Evolutionary conservation across 2,113 vertebrate genomes (phyloP).

Genomic region (Syrrhaptes paradoxus): DNA sequence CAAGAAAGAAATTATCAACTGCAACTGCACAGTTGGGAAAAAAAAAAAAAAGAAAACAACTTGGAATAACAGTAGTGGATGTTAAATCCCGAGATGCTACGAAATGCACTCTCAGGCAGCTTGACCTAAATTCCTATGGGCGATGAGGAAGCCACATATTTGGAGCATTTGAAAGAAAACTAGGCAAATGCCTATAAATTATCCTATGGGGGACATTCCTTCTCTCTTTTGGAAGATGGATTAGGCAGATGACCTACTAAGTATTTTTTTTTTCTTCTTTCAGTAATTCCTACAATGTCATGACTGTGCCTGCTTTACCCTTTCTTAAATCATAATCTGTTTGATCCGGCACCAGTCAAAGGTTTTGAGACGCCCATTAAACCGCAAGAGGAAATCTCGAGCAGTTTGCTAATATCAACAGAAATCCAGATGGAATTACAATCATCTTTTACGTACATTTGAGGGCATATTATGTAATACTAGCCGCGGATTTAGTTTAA

Average conservation of each 20-base stretch:
- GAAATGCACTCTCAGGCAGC: background rate
- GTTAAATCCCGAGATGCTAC: background rate
- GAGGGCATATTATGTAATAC: constrained; percentile 26
- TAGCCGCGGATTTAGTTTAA: constrained; percentile 14
- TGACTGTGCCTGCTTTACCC: background rate
- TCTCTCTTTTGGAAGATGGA: constrained; percentile 33
- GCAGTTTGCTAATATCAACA: constrained; percentile 54
- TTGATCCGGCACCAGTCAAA: constrained; percentile 38
- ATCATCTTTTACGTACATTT: constrained; percentile 3
- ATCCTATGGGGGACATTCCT: constrained; percentile 13
- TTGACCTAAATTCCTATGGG: constrained; percentile 62
- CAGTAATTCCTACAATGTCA: constrained; percentile 31
- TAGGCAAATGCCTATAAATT: constrained; percentile 45
- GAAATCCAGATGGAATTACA: constrained; percentile 58
- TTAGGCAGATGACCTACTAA: constrained; percentile 63
- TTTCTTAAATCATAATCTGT: constrained; percentile 56
- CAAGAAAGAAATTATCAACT: background rate
- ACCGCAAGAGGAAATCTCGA: constrained; percentile 48
- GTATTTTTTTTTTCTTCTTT: background rate
- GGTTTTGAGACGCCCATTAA: constrained; percentile 45
- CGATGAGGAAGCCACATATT: constrained; percentile 20
- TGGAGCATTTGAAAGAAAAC: constrained; percentile 36
- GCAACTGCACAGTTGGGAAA: background rate
- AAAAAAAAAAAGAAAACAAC: background rate
- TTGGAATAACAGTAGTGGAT: background rate